Base-by-base conservation (phyloP, 2,888 invertebrate genomes). In the Agonum fuliginosum region DNA sequence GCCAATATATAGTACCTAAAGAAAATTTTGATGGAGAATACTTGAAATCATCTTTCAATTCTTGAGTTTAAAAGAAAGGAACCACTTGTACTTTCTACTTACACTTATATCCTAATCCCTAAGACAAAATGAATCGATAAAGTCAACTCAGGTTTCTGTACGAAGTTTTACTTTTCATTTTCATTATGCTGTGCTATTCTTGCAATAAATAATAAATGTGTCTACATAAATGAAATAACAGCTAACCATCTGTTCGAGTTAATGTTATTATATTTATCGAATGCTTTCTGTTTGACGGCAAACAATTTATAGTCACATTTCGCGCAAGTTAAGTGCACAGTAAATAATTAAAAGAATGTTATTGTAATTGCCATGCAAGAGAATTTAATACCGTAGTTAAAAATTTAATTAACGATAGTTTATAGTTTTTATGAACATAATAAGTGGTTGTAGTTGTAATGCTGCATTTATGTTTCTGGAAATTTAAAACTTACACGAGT, bases 401-500 rank as follows among this genome's bases (percentile, higher is more conserved):
- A 54, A 54, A 54, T 54, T 54, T 54, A 54, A 54, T 54, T 54
- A 54, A 54, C 24, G 22, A 22, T 54, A 48, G 48, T 48, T 48
- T 37, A 37, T 37, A 37, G 37, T 37, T 37, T 10, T n/a, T 3
- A 37, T 37, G 37, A 37, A 37, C 37, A 12, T 37, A 37, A 37
- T 37, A 12, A 12, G 4, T 37, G 37, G 37, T 37, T 34, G 2
- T 6, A 34, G 34, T 6, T 37, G 2, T 6, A 34, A n/a, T 6
- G 10, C 37, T 37, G 37, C 37, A 37, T 37, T 37, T 37, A 37
- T 37, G n/a, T 37, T 37, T 10, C 37, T 37, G 37, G 37, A 37
- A 37, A 37, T 12, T 37, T 37, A 37, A 8, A 37, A 37, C 37
- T 34, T 5, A 30, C 6, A 1, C 5, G 3, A 30, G 30, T 8